Evolutionary conservation across 2,888 invertebrate genomes (phyloP).

Genomic region (Pecten maximus): DNA sequence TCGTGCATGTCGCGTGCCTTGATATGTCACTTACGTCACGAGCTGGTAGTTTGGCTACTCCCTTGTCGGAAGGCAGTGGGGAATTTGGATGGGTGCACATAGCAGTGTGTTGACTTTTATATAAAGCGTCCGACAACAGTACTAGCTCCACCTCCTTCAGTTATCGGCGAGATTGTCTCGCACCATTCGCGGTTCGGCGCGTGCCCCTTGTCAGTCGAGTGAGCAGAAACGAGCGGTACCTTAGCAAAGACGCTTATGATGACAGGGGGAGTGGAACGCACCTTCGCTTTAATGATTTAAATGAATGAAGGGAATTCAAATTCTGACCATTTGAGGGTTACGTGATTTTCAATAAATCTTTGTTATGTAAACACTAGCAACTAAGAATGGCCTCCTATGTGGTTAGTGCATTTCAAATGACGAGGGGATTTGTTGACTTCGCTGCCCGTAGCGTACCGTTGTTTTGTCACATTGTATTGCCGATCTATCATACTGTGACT

Average conservation of each 20-base stretch:
- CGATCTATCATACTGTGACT: background rate
- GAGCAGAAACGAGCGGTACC: background rate
- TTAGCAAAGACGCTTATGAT: background rate
- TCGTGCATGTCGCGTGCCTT: constrained; percentile 64
- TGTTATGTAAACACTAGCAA: constrained; percentile 52
- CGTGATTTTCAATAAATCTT: constrained; percentile 43
- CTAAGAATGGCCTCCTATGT: background rate
- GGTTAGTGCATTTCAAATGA: background rate
- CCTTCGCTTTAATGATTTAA: constrained; percentile 34
- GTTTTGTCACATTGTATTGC: background rate
- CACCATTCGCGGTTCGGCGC: constrained; percentile 53
- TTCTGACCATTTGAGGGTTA: constrained; percentile 41
- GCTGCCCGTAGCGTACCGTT: background rate
- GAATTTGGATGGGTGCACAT: constrained; percentile 47
- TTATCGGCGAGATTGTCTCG: constrained; percentile 45
- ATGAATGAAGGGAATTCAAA: constrained; percentile 48
- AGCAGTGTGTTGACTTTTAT: constrained; percentile 48
- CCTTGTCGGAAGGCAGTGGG: constrained; percentile 37
- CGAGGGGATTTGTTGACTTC: background rate
- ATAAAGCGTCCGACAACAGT: constrained; percentile 46
- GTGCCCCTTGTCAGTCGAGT: constrained; percentile 47
- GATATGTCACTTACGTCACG: constrained; percentile 26
- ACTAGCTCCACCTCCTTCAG: constrained; percentile 48
- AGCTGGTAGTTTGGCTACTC: background rate
- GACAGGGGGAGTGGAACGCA: constrained; percentile 16